Evolutionary conservation across 1,140 invertebrate species (phyloP).

Genomic region (Drosophila bifasciata): DNA sequence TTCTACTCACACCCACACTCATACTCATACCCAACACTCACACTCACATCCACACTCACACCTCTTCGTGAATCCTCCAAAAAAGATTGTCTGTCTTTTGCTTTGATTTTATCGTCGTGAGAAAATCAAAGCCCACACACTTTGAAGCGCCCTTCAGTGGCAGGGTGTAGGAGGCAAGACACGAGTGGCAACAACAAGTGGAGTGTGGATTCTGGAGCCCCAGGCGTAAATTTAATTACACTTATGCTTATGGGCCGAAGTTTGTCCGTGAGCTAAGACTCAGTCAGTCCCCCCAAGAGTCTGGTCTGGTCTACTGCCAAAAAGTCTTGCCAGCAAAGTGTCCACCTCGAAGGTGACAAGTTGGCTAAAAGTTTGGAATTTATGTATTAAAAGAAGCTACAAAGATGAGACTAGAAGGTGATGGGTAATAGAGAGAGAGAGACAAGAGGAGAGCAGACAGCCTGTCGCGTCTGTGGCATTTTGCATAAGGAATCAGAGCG

Average conservation of each 20-base stretch:
- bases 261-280: conserved; percentile 27
- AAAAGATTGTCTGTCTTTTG: conserved; percentile 12
- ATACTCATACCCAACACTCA: neutral
- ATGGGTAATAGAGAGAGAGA: too few species aligned
- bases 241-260: conserved; percentile 51
- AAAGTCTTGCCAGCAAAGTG: neutral
- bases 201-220: conserved; percentile 1
- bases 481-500: too few species aligned
- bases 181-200: conserved; percentile 8
- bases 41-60: conserved; percentile 15
- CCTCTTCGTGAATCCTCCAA: neutral
- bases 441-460: too few species aligned
- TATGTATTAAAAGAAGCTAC: too few species aligned
- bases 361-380: neutral
- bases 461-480: too few species aligned
- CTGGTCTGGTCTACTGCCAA: too few species aligned
- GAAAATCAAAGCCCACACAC: conserved; percentile 59
- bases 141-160: conserved; percentile 42
- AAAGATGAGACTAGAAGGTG: too few species aligned
- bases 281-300: neutral
- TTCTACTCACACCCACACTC: conserved; percentile 8
- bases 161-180: too few species aligned
- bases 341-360: neutral
- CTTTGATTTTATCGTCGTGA: conserved; percentile 60
- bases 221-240: conserved; percentile 73